phyloP scores from a whole-genome alignment of 2,888 invertebrate genomes.

The Pristionchus maxplancki region DNA sequence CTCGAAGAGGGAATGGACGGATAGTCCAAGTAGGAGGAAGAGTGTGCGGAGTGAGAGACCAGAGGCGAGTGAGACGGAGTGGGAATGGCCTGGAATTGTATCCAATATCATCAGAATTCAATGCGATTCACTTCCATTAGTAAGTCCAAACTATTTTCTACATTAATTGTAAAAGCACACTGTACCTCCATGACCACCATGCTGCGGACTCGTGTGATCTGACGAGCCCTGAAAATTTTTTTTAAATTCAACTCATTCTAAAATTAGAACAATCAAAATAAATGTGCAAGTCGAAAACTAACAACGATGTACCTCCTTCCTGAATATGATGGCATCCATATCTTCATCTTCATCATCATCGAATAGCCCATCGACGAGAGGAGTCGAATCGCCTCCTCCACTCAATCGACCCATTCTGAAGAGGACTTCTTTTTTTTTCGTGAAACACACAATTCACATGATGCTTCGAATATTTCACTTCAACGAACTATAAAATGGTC shows the following conservation, averaged over 20 bases:
- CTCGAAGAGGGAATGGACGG: constrained; percentile 82
- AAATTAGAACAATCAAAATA: no score
- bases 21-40: constrained; percentile 81
- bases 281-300: not conserved
- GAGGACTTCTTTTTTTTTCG: not conserved
- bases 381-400: constrained; percentile 53
- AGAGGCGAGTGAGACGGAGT: constrained; percentile 20
- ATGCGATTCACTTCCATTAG: not conserved
- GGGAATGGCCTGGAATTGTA: constrained; percentile 21
- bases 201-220: constrained; percentile 1
- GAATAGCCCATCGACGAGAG: constrained; percentile 56
- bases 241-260: no score
- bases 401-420: constrained; percentile 45
- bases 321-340: constrained; percentile 68
- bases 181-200: not conserved
- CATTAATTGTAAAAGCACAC: no score
- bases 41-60: constrained; percentile 76
- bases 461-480: not conserved
- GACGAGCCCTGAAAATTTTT: not conserved
- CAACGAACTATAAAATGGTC: no score
- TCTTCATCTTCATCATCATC: constrained; percentile 64
- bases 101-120: not conserved
- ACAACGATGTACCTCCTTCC: constrained; percentile 55
- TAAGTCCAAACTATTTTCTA: no score
- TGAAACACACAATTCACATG: not conserved